Base-by-base conservation (phyloP, 2,888 invertebrate genomes). In the Tachina fera region DNA sequence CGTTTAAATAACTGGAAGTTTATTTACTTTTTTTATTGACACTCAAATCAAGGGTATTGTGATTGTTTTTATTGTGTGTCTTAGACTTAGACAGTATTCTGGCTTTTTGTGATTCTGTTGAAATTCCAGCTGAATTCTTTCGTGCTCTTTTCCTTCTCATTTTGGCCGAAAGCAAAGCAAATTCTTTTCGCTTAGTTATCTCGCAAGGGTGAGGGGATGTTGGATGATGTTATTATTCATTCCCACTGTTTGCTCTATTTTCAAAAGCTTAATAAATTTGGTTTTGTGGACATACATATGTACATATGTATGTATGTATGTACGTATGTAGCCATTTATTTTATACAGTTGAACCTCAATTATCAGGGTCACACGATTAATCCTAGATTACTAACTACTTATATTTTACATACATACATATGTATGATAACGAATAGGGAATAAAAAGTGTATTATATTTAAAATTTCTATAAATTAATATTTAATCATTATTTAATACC, bases 1-100 rank as follows among this genome's bases (percentile, higher is more conserved):
- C 45, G 58, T 16, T 39, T 49, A 60, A 75, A 80, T 71, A 80
- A 63, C 80, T 63, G 71, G 58, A 63, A 81, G 67, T 79, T 88
- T 84, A 83, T 87, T 75, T 79, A 74, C 60, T 71, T 86, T 76
- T 86, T 89, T 82, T 78, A 74, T 74, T 81, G 87, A 87, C 83
- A 65, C 49, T n/a, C 1, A 31, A 61, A 14, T 11, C 68, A 60
- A 19, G 19, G 68, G 53, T 53, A 14, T 31, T 58, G 31, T 10
- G 70, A 9, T n/a, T 51, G 19, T 13, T 9, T 16, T 31, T 31
- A 51, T 16, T 9, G n/a, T 58, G 14, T 58, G 13, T 31, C 6
- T 4, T n/a, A n/a, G n/a, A n/a, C n/a, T 39, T 49, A 16, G 63
- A 14, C 16, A 16, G 16, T 56, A 16, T 56, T 43, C 31, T 58